A percentile compares a stretch with the other conserved stretches of the same genome.
Conservation (phyloP, 2,888 invertebrate species). For the Villa cingulata region DNA sequence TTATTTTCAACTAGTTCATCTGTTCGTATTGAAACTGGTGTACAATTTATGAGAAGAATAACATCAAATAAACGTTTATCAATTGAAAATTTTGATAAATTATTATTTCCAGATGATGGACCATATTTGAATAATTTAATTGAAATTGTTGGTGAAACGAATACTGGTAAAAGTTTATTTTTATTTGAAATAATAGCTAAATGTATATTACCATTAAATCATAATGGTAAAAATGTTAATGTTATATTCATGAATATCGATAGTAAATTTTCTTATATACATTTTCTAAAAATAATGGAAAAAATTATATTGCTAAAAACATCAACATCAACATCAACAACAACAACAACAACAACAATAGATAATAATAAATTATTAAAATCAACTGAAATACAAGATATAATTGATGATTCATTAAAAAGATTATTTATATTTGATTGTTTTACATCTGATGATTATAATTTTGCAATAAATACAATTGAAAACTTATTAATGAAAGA, state of each 20-base stretch:
- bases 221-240: conserved; percentile 34
- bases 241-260: conserved; percentile 39
- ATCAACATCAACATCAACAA: too few relatives aligned
- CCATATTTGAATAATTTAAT: conserved; percentile 33
- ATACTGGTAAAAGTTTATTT: conserved; percentile 38
- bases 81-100: background rate
- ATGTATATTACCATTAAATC: conserved; percentile 33
- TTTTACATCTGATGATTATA: conserved; percentile 20
- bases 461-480: conserved; percentile 20
- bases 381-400: conserved; percentile 12
- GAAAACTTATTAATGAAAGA: conserved; percentile 33
- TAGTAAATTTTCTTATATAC: conserved; percentile 34
- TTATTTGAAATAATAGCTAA: conserved; percentile 37
- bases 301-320: conserved; percentile 18
- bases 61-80: too few relatives aligned
- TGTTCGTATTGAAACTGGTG: too few relatives aligned
- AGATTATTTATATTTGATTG: conserved; percentile 18
- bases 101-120: conserved; percentile 21
- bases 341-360: too few relatives aligned
- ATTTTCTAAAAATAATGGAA: conserved; percentile 30
- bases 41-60: too few relatives aligned
- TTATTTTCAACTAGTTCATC: too few relatives aligned
- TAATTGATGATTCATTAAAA: conserved; percentile 15
- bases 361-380: too few relatives aligned
- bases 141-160: conserved; percentile 38